Percentiles rank a stretch among this genome's conserved stretches.
Evolutionary conservation across 2,797 vertebrate genomes (phyloP).

Genomic region (Labeo calbasu): DNA sequence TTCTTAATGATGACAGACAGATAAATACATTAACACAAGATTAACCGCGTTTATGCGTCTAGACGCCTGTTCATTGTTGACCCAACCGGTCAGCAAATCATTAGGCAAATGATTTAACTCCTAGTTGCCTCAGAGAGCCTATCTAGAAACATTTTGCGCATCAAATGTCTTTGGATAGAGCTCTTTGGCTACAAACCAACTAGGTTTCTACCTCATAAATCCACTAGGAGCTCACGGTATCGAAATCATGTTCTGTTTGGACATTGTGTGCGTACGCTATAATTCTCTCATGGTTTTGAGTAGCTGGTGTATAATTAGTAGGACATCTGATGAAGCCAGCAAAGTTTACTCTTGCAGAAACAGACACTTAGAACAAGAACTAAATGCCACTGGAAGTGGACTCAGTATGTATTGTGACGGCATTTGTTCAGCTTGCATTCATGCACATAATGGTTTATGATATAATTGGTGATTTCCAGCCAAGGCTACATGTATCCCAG

Average conservation of each 20-base stretch:
- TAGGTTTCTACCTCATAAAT: background rate
- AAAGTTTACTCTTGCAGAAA: constrained; percentile 22
- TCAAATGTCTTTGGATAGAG: background rate
- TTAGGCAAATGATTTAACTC: background rate
- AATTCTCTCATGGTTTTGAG: constrained; percentile 22
- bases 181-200: background rate
- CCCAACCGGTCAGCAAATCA: background rate
- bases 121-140: background rate
- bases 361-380: background rate
- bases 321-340: background rate
- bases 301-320: constrained; percentile 16
- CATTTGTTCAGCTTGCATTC: background rate
- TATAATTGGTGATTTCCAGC: constrained; percentile 7
- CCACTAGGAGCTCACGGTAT: background rate
- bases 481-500: constrained; percentile 4
- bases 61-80: background rate
- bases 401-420: background rate
- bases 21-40: background rate
- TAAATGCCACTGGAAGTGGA: background rate
- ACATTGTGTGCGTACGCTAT: background rate
- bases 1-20: background rate
- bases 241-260: background rate
- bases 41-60: background rate
- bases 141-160: background rate
- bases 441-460: constrained; percentile 7